These are phyloP conservation scores for Bubo scandiacus DNA, from an alignment of 2,113 vertebrate genomes.

Conservation along the genomic window DNA sequence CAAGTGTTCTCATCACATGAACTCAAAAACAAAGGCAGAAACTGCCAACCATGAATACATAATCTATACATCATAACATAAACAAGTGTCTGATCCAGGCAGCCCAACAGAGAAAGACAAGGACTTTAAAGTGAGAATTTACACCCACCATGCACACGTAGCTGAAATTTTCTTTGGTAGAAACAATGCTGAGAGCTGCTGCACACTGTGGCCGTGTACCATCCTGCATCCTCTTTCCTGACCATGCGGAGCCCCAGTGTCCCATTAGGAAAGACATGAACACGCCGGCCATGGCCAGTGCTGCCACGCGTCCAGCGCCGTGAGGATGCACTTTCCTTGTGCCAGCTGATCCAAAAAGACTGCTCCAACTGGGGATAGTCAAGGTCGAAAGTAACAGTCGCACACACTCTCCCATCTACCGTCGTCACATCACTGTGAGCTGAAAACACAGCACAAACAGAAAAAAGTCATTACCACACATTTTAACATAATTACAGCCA, in stretches of 20 bases:
- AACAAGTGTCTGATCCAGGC: background rate
- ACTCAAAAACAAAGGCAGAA: background rate
- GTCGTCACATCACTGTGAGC: background rate
- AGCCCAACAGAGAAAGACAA: background rate
- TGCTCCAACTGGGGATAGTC: background rate
- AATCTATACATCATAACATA: background rate
- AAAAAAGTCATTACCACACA: background rate
- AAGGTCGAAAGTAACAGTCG: background rate
- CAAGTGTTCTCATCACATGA: background rate
- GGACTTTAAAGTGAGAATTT: background rate
- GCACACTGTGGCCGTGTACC: accelerated
- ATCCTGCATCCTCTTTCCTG: background rate
- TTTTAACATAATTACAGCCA: background rate
- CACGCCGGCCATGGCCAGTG: accelerated
- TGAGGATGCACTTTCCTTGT: background rate
- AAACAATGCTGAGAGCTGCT: background rate
- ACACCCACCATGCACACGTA: background rate
- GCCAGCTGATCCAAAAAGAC: background rate
- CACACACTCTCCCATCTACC: background rate
- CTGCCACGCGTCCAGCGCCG: background rate
- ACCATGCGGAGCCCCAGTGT: accelerated
- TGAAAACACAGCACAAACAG: background rate
- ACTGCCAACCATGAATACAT: background rate
- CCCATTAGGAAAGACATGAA: background rate
- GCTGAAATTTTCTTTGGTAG: background rate